Conservation (phyloP, 1,140 invertebrate species). For the Harpegnathos saltator region DNA sequence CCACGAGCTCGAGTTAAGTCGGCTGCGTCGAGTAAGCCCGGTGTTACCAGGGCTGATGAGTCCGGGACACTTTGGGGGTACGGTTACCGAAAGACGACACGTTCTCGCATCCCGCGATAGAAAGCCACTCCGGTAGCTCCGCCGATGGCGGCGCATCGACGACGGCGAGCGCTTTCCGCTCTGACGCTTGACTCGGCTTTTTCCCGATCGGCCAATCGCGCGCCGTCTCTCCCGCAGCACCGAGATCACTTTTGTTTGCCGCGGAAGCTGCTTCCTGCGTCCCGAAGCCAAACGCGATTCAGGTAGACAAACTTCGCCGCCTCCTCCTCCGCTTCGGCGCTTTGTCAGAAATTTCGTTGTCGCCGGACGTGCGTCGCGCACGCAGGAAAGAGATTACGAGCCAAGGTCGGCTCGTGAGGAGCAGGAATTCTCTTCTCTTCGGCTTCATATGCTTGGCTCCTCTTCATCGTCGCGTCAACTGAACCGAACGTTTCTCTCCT, state of each 20-base stretch:
- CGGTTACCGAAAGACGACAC: constrained; percentile 60
- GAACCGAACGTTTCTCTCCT: too few relatives aligned
- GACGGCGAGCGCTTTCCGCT: neutral
- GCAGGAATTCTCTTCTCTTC: too few relatives aligned
- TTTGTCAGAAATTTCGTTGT: constrained; percentile 21
- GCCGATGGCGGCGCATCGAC: neutral
- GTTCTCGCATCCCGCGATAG: constrained; percentile 37
- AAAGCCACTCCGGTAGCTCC: constrained; percentile 18
- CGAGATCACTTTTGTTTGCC: neutral
- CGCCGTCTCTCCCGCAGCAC: neutral
- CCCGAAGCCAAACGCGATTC: neutral
- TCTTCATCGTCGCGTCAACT: too few relatives aligned
- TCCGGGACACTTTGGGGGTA: constrained; percentile 52
- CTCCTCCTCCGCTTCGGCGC: neutral
- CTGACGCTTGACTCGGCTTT: neutral
- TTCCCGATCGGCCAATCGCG: neutral
- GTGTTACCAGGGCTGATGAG: constrained; percentile 71
- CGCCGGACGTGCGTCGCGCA: neutral
- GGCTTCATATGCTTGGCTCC: too few relatives aligned
- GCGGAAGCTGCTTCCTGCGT: constrained; percentile 8
- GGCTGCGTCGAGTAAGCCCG: constrained; percentile 64
- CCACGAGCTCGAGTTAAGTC: constrained; percentile 68
- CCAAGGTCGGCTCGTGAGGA: too few relatives aligned
- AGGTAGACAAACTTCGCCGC: neutral
- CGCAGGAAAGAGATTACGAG: too few relatives aligned